Evolutionary conservation across 2,888 invertebrate genomes (phyloP).

Genomic region (Encarsia formosa): DNA sequence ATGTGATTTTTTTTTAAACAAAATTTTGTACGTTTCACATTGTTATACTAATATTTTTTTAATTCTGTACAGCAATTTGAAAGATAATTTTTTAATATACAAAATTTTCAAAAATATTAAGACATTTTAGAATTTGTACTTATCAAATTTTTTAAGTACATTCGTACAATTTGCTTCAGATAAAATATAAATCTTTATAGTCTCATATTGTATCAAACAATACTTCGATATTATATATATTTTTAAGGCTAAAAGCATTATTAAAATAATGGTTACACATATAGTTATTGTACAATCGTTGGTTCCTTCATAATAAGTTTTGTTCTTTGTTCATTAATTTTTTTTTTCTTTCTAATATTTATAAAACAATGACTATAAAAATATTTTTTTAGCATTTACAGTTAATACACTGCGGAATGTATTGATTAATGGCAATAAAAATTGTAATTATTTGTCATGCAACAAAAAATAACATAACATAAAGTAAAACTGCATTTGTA

Average conservation of each 20-base stretch:
- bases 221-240: conserved; percentile 2
- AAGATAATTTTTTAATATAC: no score
- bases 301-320: no score
- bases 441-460: conserved; percentile 24
- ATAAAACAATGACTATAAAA: conserved; percentile 24
- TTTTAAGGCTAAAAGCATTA: conserved; percentile 9
- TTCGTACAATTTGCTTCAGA: no score
- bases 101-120: no score
- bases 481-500: no score
- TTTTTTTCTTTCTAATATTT: conserved; percentile 6
- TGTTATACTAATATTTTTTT: no score
- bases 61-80: no score
- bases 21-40: no score
- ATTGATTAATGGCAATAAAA: conserved; percentile 18
- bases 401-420: conserved; percentile 23
- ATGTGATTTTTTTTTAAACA: no score
- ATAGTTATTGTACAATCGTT: conserved; percentile 14
- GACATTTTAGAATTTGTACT: no score
- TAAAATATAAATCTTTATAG: conserved; percentile 26
- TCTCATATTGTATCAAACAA: conserved; percentile 20
- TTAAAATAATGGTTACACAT: conserved; percentile 12
- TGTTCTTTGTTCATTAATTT: conserved; percentile 13
- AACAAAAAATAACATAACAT: conserved; percentile 21
- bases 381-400: conserved; percentile 19
- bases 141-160: no score